Percentiles rank a stretch among this genome's conserved stretches.
These are phyloP conservation scores for Bugulina stolonifera DNA, from an alignment of 2,888 invertebrate genomes.

Conservation along the genomic window DNA sequence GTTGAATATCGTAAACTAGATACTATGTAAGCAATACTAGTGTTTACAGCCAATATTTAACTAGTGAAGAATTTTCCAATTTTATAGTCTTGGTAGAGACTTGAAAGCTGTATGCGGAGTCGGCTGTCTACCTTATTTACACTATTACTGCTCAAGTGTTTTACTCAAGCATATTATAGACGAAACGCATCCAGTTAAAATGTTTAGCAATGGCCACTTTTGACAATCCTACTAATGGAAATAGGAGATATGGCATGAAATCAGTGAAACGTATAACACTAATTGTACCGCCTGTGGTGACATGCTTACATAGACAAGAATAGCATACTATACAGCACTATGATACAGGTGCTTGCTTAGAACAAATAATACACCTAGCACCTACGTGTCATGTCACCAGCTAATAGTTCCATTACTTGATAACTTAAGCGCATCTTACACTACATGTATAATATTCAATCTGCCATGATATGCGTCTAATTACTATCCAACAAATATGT, in stretches of 20 bases:
- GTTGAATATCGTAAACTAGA: neutral
- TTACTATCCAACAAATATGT: too few species aligned
- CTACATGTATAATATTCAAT: too few species aligned
- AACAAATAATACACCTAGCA: neutral
- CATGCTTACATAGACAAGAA: neutral
- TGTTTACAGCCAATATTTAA: slow-evolving; percentile 24
- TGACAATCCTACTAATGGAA: too few species aligned
- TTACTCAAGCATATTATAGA: neutral
- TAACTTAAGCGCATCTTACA: too few species aligned
- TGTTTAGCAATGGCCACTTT: too few species aligned
- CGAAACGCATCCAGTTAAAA: neutral
- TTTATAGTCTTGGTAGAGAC: too few species aligned
- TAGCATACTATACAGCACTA: neutral
- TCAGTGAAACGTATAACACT: neutral
- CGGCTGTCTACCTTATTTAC: neutral
- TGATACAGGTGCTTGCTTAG: neutral
- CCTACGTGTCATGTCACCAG: neutral
- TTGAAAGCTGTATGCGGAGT: too few species aligned
- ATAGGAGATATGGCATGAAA: slow-evolving; percentile 25
- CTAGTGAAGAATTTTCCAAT: neutral
- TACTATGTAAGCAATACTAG: neutral
- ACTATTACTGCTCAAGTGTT: neutral
- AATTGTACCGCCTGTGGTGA: neutral
- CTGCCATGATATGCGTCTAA: too few species aligned
- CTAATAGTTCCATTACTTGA: neutral